These are phyloP conservation scores for Anarrhichthys ocellatus DNA, from an alignment of 2,113 vertebrate genomes.

Conservation along the genomic window DNA sequence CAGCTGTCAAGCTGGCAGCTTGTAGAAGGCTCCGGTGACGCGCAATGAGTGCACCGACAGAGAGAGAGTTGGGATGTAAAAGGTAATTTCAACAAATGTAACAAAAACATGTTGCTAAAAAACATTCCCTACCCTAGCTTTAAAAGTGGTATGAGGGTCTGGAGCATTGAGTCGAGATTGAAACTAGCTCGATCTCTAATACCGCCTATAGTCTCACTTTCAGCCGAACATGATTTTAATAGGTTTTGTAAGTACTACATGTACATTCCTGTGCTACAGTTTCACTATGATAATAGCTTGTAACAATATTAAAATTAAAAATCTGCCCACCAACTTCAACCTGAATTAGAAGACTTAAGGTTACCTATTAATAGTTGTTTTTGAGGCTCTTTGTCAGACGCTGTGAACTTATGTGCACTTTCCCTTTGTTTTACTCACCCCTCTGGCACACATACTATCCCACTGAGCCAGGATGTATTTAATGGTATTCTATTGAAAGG, in stretches of 20 bases:
- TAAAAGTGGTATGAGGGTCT: not conserved
- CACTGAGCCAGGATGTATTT: not conserved
- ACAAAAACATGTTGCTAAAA: no score
- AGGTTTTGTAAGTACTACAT: not conserved
- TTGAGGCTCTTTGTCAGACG: not conserved
- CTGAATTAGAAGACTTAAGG: not conserved
- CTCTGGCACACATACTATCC: not conserved
- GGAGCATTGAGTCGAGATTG: not conserved
- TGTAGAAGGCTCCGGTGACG: no score
- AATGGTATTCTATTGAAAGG: conserved; percentile 3
- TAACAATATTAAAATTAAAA: not conserved
- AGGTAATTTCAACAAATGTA: no score
- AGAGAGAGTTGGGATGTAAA: no score
- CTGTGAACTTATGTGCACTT: not conserved
- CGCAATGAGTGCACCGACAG: no score
- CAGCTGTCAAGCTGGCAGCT: no score
- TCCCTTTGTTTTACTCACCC: not conserved
- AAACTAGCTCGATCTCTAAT: not conserved
- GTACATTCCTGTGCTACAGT: not conserved
- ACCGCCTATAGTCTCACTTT: no score
- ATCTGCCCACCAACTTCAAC: not conserved
- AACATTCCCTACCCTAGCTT: no score
- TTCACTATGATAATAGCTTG: no score
- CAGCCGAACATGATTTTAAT: not conserved
- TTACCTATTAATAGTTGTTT: not conserved